Conservation (phyloP, 2,797 vertebrate species). For the Alauda arvensis region DNA sequence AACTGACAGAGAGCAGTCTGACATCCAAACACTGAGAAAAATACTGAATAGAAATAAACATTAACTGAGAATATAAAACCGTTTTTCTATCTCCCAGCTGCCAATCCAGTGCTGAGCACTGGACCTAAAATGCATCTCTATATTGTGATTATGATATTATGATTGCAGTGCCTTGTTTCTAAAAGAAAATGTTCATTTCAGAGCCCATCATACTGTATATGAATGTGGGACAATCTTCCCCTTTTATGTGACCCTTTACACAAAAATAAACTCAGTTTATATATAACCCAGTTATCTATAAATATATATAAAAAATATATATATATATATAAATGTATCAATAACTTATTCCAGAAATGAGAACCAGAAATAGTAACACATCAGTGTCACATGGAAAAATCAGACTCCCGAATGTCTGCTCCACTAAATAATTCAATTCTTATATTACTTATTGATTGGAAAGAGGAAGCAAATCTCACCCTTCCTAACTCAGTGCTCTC, state of each 20-base stretch:
- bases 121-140: neutral
- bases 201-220: neutral
- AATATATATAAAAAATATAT: neutral
- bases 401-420: neutral
- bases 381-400: neutral
- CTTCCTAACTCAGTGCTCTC: neutral
- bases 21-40: neutral
- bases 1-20: neutral
- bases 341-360: neutral
- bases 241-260: neutral
- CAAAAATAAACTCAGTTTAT: neutral
- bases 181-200: neutral
- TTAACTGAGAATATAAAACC: neutral
- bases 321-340: neutral
- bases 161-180: neutral
- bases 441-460: constrained; percentile 23
- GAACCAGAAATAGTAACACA: neutral
- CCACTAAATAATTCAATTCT: constrained; percentile 5
- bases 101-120: neutral
- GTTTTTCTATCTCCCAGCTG: neutral
- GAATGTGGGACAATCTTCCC: neutral
- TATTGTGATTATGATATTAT: too few relatives aligned
- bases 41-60: neutral
- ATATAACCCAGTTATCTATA: too few relatives aligned
- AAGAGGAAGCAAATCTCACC: neutral